Evolutionary conservation across 1,140 invertebrate genomes (phyloP).

Genomic region (Bombus ignitus): DNA sequence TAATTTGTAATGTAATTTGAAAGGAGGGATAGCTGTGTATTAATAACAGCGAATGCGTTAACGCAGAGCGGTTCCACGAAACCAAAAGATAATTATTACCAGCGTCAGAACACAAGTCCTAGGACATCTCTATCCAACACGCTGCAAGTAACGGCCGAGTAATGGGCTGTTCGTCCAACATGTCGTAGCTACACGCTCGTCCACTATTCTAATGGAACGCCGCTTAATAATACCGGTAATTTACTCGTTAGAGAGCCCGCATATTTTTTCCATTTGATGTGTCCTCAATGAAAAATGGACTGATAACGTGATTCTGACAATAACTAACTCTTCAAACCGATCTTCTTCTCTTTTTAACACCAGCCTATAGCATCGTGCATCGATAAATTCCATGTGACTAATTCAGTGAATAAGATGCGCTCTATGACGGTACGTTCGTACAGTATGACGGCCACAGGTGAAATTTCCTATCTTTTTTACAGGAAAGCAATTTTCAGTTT

Average conservation of each 20-base stretch:
- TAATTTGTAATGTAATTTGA: neutral
- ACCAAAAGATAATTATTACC: neutral
- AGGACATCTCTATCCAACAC: neutral
- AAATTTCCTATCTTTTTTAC: too few relatives aligned
- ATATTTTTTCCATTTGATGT: slow-evolving; percentile 14
- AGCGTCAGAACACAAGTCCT: neutral
- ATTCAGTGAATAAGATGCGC: too few relatives aligned
- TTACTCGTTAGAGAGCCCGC: slow-evolving; percentile 34
- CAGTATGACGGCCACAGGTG: too few relatives aligned
- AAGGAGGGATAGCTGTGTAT: neutral
- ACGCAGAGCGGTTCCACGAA: neutral
- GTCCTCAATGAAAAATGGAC: slow-evolving; percentile 24
- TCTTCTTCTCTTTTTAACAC: neutral
- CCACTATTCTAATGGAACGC: slow-evolving; percentile 15
- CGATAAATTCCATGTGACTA: too few relatives aligned
- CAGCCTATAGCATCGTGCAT: too few relatives aligned
- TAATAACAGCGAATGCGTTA: neutral
- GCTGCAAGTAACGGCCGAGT: neutral
- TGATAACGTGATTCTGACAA: slow-evolving; percentile 5
- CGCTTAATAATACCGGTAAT: slow-evolving; percentile 30
- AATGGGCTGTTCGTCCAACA: neutral
- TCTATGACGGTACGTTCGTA: too few relatives aligned
- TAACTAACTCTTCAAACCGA: neutral
- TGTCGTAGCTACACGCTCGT: neutral
- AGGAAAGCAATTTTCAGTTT: too few relatives aligned